phyloP scores from a whole-genome alignment of 2,113 vertebrate genomes.

The Scomber scombrus region DNA sequence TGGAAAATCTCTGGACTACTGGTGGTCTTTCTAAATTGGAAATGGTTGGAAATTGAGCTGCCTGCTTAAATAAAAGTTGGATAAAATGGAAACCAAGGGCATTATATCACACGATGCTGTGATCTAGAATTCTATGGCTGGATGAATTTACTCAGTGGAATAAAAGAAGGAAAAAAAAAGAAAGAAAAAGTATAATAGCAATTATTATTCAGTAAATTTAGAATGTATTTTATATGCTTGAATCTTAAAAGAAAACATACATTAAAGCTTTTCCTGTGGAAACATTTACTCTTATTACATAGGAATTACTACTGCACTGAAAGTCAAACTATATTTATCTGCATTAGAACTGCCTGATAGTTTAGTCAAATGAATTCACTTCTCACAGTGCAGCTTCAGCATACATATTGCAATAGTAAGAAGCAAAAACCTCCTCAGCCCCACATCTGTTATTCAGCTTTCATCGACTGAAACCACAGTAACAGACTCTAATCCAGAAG shows the following conservation, averaged over 20 bases:
- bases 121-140: neutral
- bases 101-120: constrained; percentile 23
- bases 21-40: constrained; percentile 24
- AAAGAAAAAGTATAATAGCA: neutral
- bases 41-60: constrained; percentile 29
- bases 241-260: too few species aligned
- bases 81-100: neutral
- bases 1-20: constrained; percentile 28
- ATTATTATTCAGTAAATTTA: neutral
- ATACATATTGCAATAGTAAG: neutral
- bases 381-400: neutral
- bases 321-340: too few species aligned
- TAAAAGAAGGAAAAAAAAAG: too few species aligned
- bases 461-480: neutral
- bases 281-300: too few species aligned
- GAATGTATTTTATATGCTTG: neutral
- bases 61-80: constrained; percentile 25
- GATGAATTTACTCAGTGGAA: constrained; percentile 1
- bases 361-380: neutral
- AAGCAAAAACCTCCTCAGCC: neutral
- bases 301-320: too few species aligned
- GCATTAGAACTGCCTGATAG: too few species aligned
- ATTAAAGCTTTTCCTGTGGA: too few species aligned
- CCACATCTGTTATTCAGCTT: neutral
- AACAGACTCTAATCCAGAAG: neutral